Evolutionary conservation across 2,797 vertebrate genomes (phyloP).

Genomic region (Neostethus bicornis): DNA sequence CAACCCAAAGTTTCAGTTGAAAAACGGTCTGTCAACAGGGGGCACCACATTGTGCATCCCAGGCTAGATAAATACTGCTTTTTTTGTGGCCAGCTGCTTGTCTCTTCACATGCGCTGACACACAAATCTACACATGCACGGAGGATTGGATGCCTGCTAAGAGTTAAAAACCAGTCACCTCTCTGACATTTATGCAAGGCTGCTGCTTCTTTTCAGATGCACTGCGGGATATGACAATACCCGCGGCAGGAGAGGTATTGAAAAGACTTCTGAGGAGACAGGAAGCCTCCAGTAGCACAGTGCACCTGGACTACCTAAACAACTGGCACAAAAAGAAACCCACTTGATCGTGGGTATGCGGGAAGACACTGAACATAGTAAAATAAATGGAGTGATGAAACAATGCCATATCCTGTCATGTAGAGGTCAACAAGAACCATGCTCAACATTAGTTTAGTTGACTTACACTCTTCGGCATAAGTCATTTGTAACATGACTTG

Average conservation of each 20-base stretch:
- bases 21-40: constrained; percentile 55
- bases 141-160: constrained; percentile 48
- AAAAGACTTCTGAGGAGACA: constrained; percentile 69
- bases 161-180: constrained; percentile 79
- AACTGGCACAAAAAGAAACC: constrained; percentile 68
- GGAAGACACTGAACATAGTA: constrained; percentile 68
- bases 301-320: constrained; percentile 77
- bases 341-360: constrained; percentile 73
- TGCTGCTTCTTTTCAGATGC: constrained; percentile 76
- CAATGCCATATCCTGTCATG: constrained; percentile 76
- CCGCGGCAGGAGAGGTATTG: constrained; percentile 70
- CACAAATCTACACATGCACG: constrained; percentile 13
- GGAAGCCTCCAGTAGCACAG: constrained; percentile 67
- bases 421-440: constrained; percentile 66
- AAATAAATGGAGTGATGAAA: constrained; percentile 73
- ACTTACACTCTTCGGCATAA: constrained; percentile 46
- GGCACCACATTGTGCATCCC: constrained; percentile 41
- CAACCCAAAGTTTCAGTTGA: constrained; percentile 18
- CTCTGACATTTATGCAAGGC: constrained; percentile 72
- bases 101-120: constrained; percentile 31
- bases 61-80: constrained; percentile 40
- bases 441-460: constrained; percentile 32
- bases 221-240: constrained; percentile 77
- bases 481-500: constrained; percentile 46
- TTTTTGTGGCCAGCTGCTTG: constrained; percentile 47